A percentile compares a stretch with the other conserved stretches of the same genome.
phyloP scores from a whole-genome alignment of 2,888 invertebrate species.

The Nephrotoma appendiculata region DNA sequence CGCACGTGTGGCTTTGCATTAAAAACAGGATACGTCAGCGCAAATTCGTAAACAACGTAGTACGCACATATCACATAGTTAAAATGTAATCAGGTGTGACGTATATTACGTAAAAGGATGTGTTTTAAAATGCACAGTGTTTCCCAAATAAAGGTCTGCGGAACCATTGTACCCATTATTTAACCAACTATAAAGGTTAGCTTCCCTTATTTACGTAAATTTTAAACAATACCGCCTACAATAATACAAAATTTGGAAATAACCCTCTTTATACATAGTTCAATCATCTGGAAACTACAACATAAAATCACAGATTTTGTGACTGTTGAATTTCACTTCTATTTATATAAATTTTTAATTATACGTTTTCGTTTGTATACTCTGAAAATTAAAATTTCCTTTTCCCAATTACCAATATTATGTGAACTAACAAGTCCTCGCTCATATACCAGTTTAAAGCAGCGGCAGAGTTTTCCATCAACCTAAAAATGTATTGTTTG shows the following conservation, averaged over 20 bases:
- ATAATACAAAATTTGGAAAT: neutral
- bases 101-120: neutral
- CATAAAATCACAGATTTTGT: neutral
- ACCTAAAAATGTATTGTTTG: neutral
- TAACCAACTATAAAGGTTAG: too few relatives aligned
- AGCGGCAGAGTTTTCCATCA: neutral
- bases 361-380: too few relatives aligned
- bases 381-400: too few relatives aligned
- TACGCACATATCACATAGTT: neutral
- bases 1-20: neutral
- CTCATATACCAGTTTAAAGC: neutral
- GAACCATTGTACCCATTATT: too few relatives aligned
- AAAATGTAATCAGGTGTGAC: neutral
- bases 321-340: neutral
- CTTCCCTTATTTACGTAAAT: neutral
- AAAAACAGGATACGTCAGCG: neutral
- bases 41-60: neutral
- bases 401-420: too few relatives aligned
- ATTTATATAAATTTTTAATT: neutral
- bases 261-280: neutral
- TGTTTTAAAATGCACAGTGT: neutral
- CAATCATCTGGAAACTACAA: neutral
- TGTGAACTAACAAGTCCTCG: neutral
- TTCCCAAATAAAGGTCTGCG: too few relatives aligned
- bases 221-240: neutral